Conservation (phyloP, 2,113 vertebrate species). For the Rattus norvegicus region GRCr8 NC_086019.1:138319001-138319500, state of each 20-base stretch:
- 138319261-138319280: neutral
- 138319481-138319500: neutral
- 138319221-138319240: neutral
- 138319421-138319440: neutral
- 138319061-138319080: neutral
- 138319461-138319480: neutral
- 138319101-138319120: neutral
- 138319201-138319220: neutral
- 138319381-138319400: neutral
- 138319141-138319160: neutral
- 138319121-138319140: neutral
- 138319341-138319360: too few species aligned
- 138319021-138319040: constrained; percentile 62
- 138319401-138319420: neutral
- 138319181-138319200: too few species aligned
- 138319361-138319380: neutral
- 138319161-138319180: neutral
- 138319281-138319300: neutral
- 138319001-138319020: constrained; percentile 45
- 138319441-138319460: neutral
- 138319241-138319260: neutral
- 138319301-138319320: neutral
- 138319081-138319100: neutral
- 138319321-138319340: neutral
- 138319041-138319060: constrained; percentile 33